Conservation (phyloP, 2,113 vertebrate species). For the Spizaetus ornatus region DNA sequence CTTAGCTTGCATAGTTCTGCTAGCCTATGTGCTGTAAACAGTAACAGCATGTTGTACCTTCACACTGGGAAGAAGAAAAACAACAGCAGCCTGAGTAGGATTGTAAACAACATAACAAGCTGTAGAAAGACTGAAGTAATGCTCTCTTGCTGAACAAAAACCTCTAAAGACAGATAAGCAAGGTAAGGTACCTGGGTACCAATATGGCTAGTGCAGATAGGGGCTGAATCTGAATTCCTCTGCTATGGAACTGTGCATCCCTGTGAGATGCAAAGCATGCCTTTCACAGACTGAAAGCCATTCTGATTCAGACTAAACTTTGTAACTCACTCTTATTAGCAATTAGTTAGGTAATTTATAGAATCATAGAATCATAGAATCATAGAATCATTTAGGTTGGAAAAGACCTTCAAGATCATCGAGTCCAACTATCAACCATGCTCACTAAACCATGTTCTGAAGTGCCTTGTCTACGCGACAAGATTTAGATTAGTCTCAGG, state of each 20-base stretch:
- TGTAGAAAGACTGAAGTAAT: not conserved
- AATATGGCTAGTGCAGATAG: not conserved
- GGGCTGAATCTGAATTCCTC: not conserved
- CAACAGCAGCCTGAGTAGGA: not conserved
- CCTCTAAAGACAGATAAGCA: not conserved
- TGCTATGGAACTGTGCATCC: not conserved
- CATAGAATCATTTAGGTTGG: too few species aligned
- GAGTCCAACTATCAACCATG: too few species aligned
- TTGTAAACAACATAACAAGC: not conserved
- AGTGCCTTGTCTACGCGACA: too few species aligned
- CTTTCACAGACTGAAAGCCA: not conserved
- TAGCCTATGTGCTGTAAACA: slow-evolving; percentile 3
- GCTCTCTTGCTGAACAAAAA: not conserved
- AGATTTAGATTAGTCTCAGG: not conserved
- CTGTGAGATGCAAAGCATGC: not conserved
- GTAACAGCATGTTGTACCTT: slow-evolving; percentile 6
- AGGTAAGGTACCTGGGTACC: not conserved
- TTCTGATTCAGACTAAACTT: not conserved
- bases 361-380: too few species aligned
- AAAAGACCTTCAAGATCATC: too few species aligned
- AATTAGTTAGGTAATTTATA: not conserved
- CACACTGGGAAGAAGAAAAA: not conserved
- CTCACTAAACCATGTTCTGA: too few species aligned
- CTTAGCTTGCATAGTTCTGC: not conserved
- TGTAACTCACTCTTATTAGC: not conserved